Percentiles rank a stretch among this genome's conserved stretches.
These are phyloP conservation scores for human (Homo sapiens) DNA, from an alignment of 2,113 vertebrate species.

Conservation along the genomic window GRCh38 chr11:37616001-37616500, in stretches of 20 bases:
- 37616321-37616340: background rate
- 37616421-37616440: background rate
- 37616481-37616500: background rate
- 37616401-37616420: background rate
- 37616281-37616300: background rate
- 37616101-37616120: background rate
- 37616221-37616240: background rate
- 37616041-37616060: background rate
- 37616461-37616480: slow-evolving; percentile 3
- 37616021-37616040: background rate
- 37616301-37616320: background rate
- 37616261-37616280: background rate
- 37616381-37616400: background rate
- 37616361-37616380: background rate
- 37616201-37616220: background rate
- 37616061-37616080: background rate
- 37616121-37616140: background rate
- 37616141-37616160: background rate
- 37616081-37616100: background rate
- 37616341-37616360: background rate
- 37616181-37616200: background rate
- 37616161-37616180: background rate
- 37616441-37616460: slow-evolving; percentile 46
- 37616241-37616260: background rate
- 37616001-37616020: background rate